Base-by-base conservation (phyloP, 1,140 invertebrate genomes). In the Trichonephila clavipes region DNA sequence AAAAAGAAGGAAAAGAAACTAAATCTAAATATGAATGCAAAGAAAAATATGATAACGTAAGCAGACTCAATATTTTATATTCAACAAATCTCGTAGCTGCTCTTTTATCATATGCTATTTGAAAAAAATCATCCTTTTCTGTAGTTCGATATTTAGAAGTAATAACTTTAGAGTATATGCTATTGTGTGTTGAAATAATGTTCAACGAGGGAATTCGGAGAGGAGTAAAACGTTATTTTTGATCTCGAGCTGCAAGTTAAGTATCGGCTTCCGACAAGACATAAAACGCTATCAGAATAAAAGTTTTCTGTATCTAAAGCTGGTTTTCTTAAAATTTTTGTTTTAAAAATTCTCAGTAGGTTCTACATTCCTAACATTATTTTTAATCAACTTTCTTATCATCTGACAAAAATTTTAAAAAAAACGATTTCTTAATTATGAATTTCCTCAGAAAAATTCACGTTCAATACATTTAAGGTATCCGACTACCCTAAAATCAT, bases 31-130 rank as follows among this genome's bases (percentile, higher is more conserved):
- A 77, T 77, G 72, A 77, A 12, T 34, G 7, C 14, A 77, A 7
- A 77, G 72, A 77, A 77, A 77, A 77, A 40, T 77, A 77, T 77
- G 72, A 40, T 77, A 77, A 77, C 72, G 34, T 40, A 77, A 77
- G 40, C 72, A 28, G 72, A 77, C 72, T 77, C 72, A 77, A 77
- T 77, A 77, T 77, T 77, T 77, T 77, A 77, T 28, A 34, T 77
- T 77, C 72, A 34, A 28, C 72, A 77, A 34, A 77, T 34, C 72
- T 77, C 34, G 34, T 34, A 19, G 34, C 72, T 77, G 18, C 28
- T 77, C 28, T 34, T 40, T 77, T 77, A 12, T 77, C 72, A 12
- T 40, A 18, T 34, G 16, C 72, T 77, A 77, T 77, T 28, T 77
- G 34, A 77, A 77, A 77, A n/a, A 77, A 77, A 18, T 16, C 28